Evolutionary conservation across 2,888 invertebrate species (phyloP), one percentile per base, ranked within the genome.

Genomic region (Gerris lacustris): DNA sequence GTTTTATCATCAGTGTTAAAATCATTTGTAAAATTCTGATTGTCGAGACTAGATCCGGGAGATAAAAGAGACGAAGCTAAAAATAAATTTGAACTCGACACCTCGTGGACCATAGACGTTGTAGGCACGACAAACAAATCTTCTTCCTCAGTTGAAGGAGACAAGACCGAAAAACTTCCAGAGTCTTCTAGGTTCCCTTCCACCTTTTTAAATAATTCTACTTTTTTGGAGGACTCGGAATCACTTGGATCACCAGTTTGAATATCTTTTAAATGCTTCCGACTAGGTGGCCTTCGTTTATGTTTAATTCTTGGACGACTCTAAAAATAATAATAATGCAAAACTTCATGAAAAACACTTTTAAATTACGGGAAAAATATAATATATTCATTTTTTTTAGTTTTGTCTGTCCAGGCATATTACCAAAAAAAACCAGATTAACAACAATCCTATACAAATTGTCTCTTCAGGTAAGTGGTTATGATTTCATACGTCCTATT

Each of bases 61-160:
- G 64, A 64, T n/a, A 64, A 18, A 9, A 64, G 17, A 31, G 64
- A 64, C 17, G 64, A 64, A 9, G 17, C 64, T n/a, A 18, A 2
- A 31, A 64, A 64, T 64, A 64, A 64, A 64, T 64, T 64, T 31
- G 31, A 18, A 17, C 9, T 64, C 2, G 64, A 64, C 1, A n/a
- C 17, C 9, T 64, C 64, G 9, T 31, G 64, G 9, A 9, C 64
- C 11, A 64, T 64, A 31, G 18, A 1, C 2, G 11, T 64, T 2
- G 17, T 9, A 4, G 64, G 64, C 1, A 64, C 31, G 9, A 64
- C 17, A 64, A 64, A 64, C 31, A 64, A 64, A 64, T 64, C 64
- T 64, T 64, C 64, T 64, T 64, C 64, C 9, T 64, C 64, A 5
- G 64, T 64, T 4, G 64, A 64, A n/a, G 64, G 64, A 64, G 64